Evolutionary conservation across 2,888 invertebrate genomes (phyloP).

Genomic region (Scaptomyza parva): DNA sequence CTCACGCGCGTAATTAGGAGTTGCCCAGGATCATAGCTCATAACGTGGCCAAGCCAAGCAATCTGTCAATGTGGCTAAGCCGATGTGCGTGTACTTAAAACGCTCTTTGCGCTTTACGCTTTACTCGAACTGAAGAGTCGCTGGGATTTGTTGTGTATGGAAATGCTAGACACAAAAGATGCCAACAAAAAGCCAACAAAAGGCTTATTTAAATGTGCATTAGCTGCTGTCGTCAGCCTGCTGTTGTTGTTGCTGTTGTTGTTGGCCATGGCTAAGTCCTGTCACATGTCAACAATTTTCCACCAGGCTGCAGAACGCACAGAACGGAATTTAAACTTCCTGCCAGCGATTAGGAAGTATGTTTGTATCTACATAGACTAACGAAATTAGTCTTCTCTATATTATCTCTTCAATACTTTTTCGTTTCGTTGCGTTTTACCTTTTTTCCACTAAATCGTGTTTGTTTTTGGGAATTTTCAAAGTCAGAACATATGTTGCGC

Average conservation of each 20-base stretch:
- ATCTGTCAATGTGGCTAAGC: constrained; percentile 48
- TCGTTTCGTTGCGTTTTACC: too few species aligned
- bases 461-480: constrained; percentile 40
- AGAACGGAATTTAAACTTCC: constrained; percentile 47
- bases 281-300: constrained; percentile 75
- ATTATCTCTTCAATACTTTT: constrained; percentile 30
- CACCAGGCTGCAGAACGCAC: constrained; percentile 29
- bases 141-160: constrained; percentile 69
- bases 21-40: constrained; percentile 51
- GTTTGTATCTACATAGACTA: constrained; percentile 27
- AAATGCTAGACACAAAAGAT: constrained; percentile 38
- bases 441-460: neutral
- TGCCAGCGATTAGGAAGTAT: constrained; percentile 51
- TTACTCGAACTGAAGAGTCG: constrained; percentile 67
- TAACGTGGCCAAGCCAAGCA: constrained; percentile 19
- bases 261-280: constrained; percentile 64
- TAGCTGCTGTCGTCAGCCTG: constrained; percentile 22
- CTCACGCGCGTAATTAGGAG: constrained; percentile 80
- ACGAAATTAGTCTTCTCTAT: constrained; percentile 45
- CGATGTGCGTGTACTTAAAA: constrained; percentile 54
- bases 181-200: constrained; percentile 61
- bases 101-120: neutral
- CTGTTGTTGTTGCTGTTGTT: constrained; percentile 2
- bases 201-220: constrained; percentile 74
- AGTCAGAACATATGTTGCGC: constrained; percentile 59